A percentile compares a stretch with the other conserved stretches of the same genome.
These are phyloP conservation scores for Eucera pruinosa DNA, from an alignment of 2,888 invertebrate genomes.

Conservation along the genomic window DNA sequence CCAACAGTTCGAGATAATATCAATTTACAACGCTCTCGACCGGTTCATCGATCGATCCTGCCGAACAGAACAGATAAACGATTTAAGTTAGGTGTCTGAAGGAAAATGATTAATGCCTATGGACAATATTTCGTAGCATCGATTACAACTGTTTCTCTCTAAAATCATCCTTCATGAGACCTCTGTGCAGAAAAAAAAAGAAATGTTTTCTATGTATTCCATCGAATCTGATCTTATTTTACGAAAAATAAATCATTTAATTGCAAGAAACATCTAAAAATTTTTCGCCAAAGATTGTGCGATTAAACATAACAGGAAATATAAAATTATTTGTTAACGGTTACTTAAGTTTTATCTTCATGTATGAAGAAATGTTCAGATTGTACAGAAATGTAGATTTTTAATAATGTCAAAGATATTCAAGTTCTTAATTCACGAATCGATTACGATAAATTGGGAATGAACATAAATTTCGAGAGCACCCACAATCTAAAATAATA, in stretches of 20 bases:
- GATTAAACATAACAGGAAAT: background rate
- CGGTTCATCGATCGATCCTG: background rate
- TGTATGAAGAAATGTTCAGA: background rate
- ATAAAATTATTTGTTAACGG: too few relatives aligned
- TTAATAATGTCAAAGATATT: background rate
- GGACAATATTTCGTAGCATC: background rate
- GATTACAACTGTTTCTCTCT: background rate
- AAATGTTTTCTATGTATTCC: background rate
- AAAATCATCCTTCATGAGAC: background rate
- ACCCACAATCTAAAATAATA: background rate
- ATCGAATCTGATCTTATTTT: slow-evolving; percentile 9
- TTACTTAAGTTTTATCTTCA: too few relatives aligned
- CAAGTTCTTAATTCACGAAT: background rate
- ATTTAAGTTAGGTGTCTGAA: slow-evolving; percentile 5
- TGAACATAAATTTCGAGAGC: background rate
- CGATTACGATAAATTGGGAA: background rate
- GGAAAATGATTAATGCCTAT: background rate
- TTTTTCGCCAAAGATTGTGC: background rate
- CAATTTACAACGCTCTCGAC: slow-evolving; percentile 17
- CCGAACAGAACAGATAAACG: background rate
- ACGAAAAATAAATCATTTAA: background rate
- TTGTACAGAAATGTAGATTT: background rate
- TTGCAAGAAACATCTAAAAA: background rate
- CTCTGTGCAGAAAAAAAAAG: background rate
- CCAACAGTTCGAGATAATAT: slow-evolving; percentile 32